Evolutionary conservation across 2,888 invertebrate species (phyloP).

Genomic region (Stenodera caucasica): DNA sequence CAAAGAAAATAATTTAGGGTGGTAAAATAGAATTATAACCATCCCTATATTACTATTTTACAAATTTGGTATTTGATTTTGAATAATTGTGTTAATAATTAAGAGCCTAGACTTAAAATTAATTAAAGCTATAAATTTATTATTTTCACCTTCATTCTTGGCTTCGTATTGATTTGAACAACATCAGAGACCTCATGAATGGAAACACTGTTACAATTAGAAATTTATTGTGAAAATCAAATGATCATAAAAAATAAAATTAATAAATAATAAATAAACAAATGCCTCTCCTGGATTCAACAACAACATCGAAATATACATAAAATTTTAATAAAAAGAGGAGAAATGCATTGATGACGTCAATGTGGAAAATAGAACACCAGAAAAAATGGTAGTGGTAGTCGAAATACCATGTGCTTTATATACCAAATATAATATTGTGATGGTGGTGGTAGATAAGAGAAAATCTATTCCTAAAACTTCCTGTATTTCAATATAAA

Average conservation of each 20-base stretch:
- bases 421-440: neutral
- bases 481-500: constrained; percentile 19
- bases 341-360: constrained; percentile 26
- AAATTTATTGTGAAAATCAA: no score
- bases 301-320: neutral
- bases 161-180: no score
- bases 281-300: neutral
- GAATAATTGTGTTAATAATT: no score
- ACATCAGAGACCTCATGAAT: no score
- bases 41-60: no score
- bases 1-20: neutral
- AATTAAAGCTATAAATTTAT: no score
- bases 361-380: constrained; percentile 21
- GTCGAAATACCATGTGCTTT: constrained; percentile 9
- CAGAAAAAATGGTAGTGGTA: constrained; percentile 16
- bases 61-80: no score
- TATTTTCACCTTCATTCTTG: no score
- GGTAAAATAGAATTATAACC: neutral
- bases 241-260: no score
- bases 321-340: constrained; percentile 1
- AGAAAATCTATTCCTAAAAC: neutral
- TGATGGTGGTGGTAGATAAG: constrained; percentile 25
- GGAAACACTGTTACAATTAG: no score
- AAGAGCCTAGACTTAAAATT: no score
- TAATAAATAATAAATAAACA: no score